phyloP scores from a whole-genome alignment of 2,888 invertebrate genomes.

The Syrista parreyssii region DNA sequence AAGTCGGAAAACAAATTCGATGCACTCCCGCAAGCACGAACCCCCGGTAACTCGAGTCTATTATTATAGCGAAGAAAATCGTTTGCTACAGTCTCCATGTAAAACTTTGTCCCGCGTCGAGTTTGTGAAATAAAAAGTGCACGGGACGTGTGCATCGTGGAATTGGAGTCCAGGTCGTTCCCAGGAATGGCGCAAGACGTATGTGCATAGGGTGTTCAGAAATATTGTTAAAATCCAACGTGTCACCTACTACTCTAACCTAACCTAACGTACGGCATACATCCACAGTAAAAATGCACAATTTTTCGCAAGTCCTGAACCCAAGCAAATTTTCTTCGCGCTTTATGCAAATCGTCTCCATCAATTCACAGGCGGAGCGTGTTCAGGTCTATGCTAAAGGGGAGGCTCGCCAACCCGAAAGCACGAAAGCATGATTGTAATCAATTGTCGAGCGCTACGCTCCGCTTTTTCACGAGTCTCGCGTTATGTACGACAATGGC shows the following conservation, averaged over 20 bases:
- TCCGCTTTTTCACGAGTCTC: neutral
- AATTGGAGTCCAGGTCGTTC: neutral
- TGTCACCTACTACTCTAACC: neutral
- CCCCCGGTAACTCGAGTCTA: neutral
- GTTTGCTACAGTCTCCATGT: neutral
- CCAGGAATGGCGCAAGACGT: neutral
- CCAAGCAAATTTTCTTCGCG: neutral
- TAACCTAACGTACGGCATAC: neutral
- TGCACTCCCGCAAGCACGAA: neutral
- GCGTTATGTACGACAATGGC: neutral
- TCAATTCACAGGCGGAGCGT: neutral
- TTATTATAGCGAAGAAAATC: neutral
- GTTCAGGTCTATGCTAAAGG: neutral
- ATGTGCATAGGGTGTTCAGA: neutral
- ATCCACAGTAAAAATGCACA: neutral
- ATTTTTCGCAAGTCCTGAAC: neutral
- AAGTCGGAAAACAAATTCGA: neutral
- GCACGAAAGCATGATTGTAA: neutral
- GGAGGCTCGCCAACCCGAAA: neutral
- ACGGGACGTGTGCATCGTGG: neutral
- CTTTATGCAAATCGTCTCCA: conserved; percentile 1
- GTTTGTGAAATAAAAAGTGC: neutral
- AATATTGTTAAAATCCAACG: neutral
- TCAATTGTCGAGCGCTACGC: neutral
- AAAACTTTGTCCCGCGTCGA: neutral